Conservation (phyloP, 2,797 vertebrate genomes). For the Sciaenops ocellatus region DNA sequence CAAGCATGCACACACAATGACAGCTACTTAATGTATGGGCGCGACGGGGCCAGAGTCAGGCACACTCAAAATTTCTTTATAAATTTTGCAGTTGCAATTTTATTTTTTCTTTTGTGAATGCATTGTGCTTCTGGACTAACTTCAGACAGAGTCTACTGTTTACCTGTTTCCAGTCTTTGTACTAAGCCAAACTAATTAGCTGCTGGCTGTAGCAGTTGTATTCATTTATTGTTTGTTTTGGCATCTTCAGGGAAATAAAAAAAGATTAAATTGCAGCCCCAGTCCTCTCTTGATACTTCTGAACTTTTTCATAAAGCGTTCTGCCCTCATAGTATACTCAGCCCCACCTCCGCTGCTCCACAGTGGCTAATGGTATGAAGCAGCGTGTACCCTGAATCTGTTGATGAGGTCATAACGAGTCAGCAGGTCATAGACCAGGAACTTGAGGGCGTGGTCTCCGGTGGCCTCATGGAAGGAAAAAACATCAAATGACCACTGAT, state of each 20-base stretch:
- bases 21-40: too few relatives aligned
- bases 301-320: not conserved
- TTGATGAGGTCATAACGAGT: conserved; percentile 98
- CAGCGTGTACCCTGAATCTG: conserved; percentile 94
- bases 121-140: too few relatives aligned
- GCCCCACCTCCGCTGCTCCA: not conserved
- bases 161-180: not conserved
- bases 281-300: too few relatives aligned
- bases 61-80: too few relatives aligned
- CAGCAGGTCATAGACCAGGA: conserved; percentile 97
- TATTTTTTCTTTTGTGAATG: too few relatives aligned
- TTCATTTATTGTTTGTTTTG: not conserved
- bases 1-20: too few relatives aligned
- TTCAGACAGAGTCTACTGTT: not conserved
- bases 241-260: not conserved
- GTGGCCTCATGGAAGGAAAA: conserved; percentile 95
- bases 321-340: too few relatives aligned
- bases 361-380: conserved; percentile 29
- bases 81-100: too few relatives aligned
- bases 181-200: not conserved
- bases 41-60: too few relatives aligned
- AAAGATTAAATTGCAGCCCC: not conserved
- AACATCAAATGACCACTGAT: conserved; percentile 98
- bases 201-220: too few relatives aligned
- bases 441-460: conserved; percentile 96